These are phyloP conservation scores for Luffia ferchaultella DNA, from an alignment of 2,888 invertebrate species.

Conservation along the genomic window DNA sequence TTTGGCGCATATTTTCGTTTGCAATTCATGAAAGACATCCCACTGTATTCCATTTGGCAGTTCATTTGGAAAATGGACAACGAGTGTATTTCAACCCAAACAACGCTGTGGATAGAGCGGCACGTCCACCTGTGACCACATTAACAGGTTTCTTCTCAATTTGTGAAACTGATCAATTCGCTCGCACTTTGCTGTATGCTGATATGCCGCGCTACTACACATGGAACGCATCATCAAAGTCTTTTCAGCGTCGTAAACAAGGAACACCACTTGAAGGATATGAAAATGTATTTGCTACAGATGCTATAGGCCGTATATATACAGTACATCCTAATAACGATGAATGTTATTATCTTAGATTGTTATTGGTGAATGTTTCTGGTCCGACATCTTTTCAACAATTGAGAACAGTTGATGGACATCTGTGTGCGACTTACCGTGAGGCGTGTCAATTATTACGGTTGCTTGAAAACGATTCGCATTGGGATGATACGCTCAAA, in stretches of 20 bases:
- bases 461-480: not conserved
- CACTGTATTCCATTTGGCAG: constrained; percentile 7
- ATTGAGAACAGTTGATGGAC: not conserved
- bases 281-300: no score
- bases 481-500: not conserved
- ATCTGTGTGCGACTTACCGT: not conserved
- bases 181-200: constrained; percentile 19
- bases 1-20: constrained; percentile 11
- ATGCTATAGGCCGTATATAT: no score
- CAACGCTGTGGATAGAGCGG: constrained; percentile 15
- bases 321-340: no score
- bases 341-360: not conserved
- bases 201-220: constrained; percentile 20
- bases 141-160: constrained; percentile 18
- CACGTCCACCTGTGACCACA: constrained; percentile 17
- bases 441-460: not conserved
- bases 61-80: constrained; percentile 13
- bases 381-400: not conserved
- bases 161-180: constrained; percentile 19
- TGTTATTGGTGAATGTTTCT: not conserved
- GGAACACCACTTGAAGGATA: no score
- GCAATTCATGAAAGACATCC: constrained; percentile 11
- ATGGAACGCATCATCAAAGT: no score
- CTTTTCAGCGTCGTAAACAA: no score
- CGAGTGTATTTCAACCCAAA: constrained; percentile 14